Evolutionary conservation across 2,888 invertebrate species (phyloP).

Genomic region (Parochlus steinenii): DNA sequence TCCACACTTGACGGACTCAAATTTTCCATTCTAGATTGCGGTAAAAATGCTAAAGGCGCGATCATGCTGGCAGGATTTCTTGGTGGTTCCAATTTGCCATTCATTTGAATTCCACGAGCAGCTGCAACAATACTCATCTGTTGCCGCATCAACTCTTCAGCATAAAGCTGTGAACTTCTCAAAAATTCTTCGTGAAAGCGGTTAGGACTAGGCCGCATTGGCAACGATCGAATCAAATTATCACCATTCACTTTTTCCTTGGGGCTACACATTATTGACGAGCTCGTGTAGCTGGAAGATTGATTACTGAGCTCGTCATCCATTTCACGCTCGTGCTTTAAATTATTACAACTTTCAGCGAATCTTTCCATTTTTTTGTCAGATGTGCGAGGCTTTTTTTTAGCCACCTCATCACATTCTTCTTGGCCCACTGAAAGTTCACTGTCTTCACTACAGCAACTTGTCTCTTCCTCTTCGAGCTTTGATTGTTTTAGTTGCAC

Average conservation of each 20-base stretch:
- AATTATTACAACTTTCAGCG: constrained; percentile 15
- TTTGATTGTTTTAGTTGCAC: too few relatives aligned
- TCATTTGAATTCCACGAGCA: constrained; percentile 19
- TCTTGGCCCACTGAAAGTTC: constrained; percentile 71
- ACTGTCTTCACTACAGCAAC: constrained; percentile 60
- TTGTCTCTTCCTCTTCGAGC: too few relatives aligned
- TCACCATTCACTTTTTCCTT: neutral
- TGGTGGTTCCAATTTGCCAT: too few relatives aligned
- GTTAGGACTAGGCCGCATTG: constrained; percentile 19
- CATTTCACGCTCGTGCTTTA: constrained; percentile 19
- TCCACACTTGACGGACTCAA: too few relatives aligned
- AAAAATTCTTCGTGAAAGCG: constrained; percentile 30
- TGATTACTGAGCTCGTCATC: constrained; percentile 9
- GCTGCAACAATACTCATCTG: constrained; percentile 32
- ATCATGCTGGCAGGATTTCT: too few relatives aligned
- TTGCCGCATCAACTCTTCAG: constrained; percentile 30
- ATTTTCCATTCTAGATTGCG: too few relatives aligned
- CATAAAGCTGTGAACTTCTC: constrained; percentile 29
- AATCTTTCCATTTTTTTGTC: constrained; percentile 10
- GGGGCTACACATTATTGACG: constrained; percentile 8
- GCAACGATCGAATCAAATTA: constrained; percentile 12
- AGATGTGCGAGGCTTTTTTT: constrained; percentile 13
- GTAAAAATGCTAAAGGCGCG: too few relatives aligned
- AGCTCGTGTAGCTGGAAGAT: constrained; percentile 6
- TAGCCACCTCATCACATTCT: constrained; percentile 17